These are phyloP conservation scores for Spilarctia lutea DNA, from an alignment of 2,888 invertebrate genomes.

Conservation along the genomic window DNA sequence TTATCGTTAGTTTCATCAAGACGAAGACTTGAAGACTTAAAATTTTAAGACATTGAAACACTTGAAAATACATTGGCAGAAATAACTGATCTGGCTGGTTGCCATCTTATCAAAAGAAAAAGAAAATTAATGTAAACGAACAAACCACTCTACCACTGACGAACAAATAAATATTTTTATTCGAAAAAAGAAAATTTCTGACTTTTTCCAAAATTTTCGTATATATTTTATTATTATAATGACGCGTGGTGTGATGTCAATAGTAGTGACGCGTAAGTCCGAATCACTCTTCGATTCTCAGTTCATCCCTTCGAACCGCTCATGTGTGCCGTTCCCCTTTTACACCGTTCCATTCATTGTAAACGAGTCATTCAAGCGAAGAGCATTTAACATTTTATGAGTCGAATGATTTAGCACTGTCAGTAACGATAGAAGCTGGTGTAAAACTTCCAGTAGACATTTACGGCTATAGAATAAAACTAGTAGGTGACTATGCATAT, in stretches of 20 bases:
- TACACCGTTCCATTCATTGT: constrained; percentile 35
- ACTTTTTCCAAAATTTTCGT: background rate
- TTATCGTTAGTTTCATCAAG: no score
- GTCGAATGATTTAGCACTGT: constrained; percentile 17
- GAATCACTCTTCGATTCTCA: constrained; percentile 37
- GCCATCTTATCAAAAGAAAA: no score
- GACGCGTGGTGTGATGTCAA: background rate
- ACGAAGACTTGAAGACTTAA: no score
- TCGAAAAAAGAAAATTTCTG: no score
- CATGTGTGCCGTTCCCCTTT: constrained; percentile 39
- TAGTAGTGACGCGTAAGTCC: constrained; percentile 30
- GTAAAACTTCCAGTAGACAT: background rate
- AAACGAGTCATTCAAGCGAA: constrained; percentile 35
- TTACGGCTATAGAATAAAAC: background rate
- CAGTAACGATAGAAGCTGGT: background rate
- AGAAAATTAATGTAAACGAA: no score
- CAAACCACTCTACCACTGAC: no score
- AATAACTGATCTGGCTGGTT: no score
- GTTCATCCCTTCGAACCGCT: constrained; percentile 32
- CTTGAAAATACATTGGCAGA: no score
- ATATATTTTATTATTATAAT: background rate
- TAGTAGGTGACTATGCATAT: background rate
- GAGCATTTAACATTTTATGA: constrained; percentile 41
- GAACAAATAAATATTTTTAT: background rate
- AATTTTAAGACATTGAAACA: no score